Base-by-base conservation (phyloP, 1,140 invertebrate genomes). In the Diorhabda sublineata region DNA sequence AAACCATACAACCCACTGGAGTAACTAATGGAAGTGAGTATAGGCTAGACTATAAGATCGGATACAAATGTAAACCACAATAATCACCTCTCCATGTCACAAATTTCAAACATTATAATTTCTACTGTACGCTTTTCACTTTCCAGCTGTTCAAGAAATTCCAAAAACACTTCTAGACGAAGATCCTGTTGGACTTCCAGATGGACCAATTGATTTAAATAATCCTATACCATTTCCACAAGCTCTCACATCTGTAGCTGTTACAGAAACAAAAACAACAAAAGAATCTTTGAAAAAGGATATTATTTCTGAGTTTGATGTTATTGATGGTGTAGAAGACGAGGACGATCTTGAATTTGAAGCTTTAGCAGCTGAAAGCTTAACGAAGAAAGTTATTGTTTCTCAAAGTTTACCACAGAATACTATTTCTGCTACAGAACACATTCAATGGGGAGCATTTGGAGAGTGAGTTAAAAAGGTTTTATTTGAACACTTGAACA, bases 261-360 rank as follows among this genome's bases (percentile, higher is more conserved):
- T 26, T n/a, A 11, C n/a, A 42, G 26, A 65, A 3, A 52, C 47
- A 8, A 6, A 52, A 52, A 52, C n/a, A 6, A 52, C 6, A 52
- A 3, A 52, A 52, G 47, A 52, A n/a, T 8, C n/a, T n/a, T n/a
- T 8, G 9, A 26, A 42, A 5, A 57, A 11, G 44, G 79, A 83
- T 69, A 75, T 83, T 26, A 57, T 70, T 8, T n/a, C 58, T 42
- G 69, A 60, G 56, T 70, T 70, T 67, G 64, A 69, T 61, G 67
- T 69, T 26, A 63, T 60, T n/a, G 11, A 45, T 11, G 47, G 69
- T 69, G 69, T 73, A 45, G 75, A 79, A 41, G 82, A 84, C 65
- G 86, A 87, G 65, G 86, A 87, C 75, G 90, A 90, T 69, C 86
- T 91, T 78, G 91, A 92, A 81, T 92, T 92, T 80, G 89, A 89